A percentile compares a stretch with the other conserved stretches of the same genome.
phyloP scores from a whole-genome alignment of 2,888 invertebrate genomes.

The Coecobrya sp. region DNA sequence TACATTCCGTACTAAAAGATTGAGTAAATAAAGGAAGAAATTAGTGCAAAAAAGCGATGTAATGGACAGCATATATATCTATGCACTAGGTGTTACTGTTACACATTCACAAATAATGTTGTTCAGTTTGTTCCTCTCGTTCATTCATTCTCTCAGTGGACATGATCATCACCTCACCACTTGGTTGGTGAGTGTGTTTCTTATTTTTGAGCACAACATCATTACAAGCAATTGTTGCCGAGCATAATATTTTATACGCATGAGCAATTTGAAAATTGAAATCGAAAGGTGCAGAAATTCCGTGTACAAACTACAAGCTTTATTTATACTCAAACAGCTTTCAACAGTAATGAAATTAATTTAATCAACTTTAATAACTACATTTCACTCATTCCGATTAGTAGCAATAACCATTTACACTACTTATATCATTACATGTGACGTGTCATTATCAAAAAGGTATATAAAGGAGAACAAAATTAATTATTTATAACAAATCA shows the following conservation, averaged over 20 bases:
- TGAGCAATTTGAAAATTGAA: slow-evolving; percentile 58
- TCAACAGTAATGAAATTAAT: slow-evolving; percentile 21
- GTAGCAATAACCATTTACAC: not conserved
- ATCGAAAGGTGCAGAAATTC: slow-evolving; percentile 42
- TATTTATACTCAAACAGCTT: slow-evolving; percentile 2
- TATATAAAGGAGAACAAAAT: slow-evolving; percentile 58
- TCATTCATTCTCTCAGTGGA: slow-evolving; percentile 3
- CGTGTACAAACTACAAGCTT: not conserved
- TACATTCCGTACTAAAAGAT: slow-evolving; percentile 63
- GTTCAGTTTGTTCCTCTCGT: not conserved
- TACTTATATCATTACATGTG: slow-evolving; percentile 6
- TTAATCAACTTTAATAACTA: slow-evolving; percentile 68
- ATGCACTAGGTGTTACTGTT: too few relatives aligned
- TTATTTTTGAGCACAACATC: not conserved
- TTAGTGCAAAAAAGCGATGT: slow-evolving; percentile 31
- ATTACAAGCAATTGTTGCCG: not conserved
- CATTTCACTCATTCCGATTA: slow-evolving; percentile 62
- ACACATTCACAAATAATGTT: not conserved
- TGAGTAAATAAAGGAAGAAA: slow-evolving; percentile 56
- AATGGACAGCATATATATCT: slow-evolving; percentile 22
- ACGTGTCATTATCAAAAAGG: slow-evolving; percentile 57
- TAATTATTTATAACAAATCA: slow-evolving; percentile 56
- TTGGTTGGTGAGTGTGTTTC: not conserved
- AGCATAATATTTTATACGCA: slow-evolving; percentile 1
- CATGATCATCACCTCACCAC: not conserved